These are phyloP conservation scores for Corythaeola cristata DNA, from an alignment of 2,113 vertebrate species.

Conservation along the genomic window DNA sequence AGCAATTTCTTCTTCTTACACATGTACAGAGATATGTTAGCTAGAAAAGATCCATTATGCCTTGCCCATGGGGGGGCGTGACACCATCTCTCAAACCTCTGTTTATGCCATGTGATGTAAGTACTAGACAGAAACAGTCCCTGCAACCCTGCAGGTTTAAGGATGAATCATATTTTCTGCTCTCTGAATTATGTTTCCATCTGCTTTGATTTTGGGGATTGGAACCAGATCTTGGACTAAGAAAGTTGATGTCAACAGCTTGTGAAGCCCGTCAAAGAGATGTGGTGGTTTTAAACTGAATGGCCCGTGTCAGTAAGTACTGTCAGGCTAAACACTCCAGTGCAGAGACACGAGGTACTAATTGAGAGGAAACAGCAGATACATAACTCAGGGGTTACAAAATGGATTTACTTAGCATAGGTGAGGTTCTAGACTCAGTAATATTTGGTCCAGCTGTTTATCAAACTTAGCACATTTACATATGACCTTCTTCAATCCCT, in stretches of 20 bases:
- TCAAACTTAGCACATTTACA: slow-evolving; percentile 29
- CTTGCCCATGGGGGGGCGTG: not conserved
- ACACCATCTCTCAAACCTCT: not conserved
- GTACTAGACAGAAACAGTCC: not conserved
- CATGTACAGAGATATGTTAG: not conserved
- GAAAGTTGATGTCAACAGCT: not conserved
- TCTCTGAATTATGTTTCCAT: slow-evolving; percentile 4
- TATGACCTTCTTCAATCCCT: slow-evolving; percentile 30
- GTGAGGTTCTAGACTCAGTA: slow-evolving; percentile 10
- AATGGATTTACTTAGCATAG: not conserved
- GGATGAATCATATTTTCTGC: slow-evolving; percentile 16
- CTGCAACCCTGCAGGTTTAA: not conserved
- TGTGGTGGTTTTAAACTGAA: not conserved
- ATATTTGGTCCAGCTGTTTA: not conserved
- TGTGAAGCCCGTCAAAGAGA: not conserved
- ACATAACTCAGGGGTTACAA: not conserved
- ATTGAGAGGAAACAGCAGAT: not conserved
- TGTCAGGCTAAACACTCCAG: not conserved
- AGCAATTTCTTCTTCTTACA: not conserved
- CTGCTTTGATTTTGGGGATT: slow-evolving; percentile 4
- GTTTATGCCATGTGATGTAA: not conserved
- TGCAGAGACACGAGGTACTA: not conserved
- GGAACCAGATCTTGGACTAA: not conserved
- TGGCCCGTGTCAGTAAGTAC: not conserved
- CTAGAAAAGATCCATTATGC: slow-evolving; percentile 1